phyloP scores from a whole-genome alignment of 2,888 invertebrate species.

The Diploptera punctata region DNA sequence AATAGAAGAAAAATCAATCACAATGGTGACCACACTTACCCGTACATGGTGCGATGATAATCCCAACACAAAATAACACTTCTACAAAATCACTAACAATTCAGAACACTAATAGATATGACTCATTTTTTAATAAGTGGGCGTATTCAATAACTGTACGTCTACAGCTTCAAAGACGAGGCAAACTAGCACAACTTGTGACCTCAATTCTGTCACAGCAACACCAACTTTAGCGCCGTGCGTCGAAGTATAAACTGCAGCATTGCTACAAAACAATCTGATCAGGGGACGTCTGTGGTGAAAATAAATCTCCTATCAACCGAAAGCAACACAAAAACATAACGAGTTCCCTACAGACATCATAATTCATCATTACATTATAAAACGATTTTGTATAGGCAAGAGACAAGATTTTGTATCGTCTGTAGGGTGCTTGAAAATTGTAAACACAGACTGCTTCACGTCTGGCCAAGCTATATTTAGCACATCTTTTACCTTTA shows the following conservation, averaged over 20 bases:
- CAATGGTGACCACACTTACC: no score
- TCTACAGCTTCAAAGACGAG: background rate
- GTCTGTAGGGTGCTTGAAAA: slow-evolving; percentile 22
- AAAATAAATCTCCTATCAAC: background rate
- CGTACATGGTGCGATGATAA: no score
- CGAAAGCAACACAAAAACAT: background rate
- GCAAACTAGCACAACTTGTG: background rate
- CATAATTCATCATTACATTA: background rate
- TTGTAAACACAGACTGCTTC: slow-evolving; percentile 17
- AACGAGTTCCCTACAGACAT: background rate
- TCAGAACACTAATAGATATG: background rate
- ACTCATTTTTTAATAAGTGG: slow-evolving; percentile 7
- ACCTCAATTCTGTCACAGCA: background rate
- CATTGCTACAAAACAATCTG: background rate
- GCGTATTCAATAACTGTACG: background rate
- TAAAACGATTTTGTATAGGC: background rate
- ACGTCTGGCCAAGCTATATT: slow-evolving; percentile 26
- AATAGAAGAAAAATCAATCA: no score
- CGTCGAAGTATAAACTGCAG: no score
- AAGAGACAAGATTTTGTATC: background rate
- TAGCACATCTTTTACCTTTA: slow-evolving; percentile 25
- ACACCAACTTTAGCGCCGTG: background rate
- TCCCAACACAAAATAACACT: no score
- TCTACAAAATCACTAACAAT: no score
- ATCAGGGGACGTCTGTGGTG: background rate